A percentile compares a stretch with the other conserved stretches of the same genome.
These are phyloP conservation scores for Salmo trutta DNA, from an alignment of 2,797 vertebrate species.

Conservation along the genomic window DNA sequence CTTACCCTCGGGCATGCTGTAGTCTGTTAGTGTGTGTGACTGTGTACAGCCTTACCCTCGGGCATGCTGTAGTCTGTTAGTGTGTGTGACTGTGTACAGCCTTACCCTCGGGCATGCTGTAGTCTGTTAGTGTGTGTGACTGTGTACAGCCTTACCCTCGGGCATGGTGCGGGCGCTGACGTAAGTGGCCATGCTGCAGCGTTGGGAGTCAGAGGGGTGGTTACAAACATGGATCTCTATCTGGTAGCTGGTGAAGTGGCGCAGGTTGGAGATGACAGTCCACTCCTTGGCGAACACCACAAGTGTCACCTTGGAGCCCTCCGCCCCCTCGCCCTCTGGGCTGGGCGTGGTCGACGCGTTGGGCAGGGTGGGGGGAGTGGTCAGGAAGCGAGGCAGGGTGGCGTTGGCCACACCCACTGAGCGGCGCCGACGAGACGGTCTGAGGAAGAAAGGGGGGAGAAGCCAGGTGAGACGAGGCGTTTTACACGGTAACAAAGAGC, in stretches of 20 bases:
- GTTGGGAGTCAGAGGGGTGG: conserved; percentile 70
- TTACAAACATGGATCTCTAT: conserved; percentile 98
- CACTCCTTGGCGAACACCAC: conserved; percentile 87
- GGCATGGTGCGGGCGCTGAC: conserved; percentile 95
- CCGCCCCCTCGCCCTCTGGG: conserved; percentile 52
- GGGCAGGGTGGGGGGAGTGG: conserved; percentile 50
- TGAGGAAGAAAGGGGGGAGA: conserved; percentile 45
- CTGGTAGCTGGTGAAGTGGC: conserved; percentile 94
- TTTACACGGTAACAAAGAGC: not conserved
- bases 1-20: too few species aligned
- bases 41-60: too few species aligned
- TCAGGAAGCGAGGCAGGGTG: conserved; percentile 68
- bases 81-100: too few species aligned
- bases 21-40: too few species aligned
- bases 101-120: too few species aligned
- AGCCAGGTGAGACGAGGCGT: conserved; percentile 3
- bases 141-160: conserved; percentile 75
- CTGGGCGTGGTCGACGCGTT: conserved; percentile 66
- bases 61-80: too few species aligned
- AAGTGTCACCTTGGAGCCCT: conserved; percentile 66
- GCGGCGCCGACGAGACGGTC: conserved; percentile 84
- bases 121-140: not conserved
- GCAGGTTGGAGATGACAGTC: conserved; percentile 87
- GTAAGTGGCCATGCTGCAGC: conserved; percentile 89
- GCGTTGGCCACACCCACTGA: conserved; percentile 80